phyloP scores from a whole-genome alignment of 2,113 vertebrate species.

The Oncorhynchus tshawytscha region DNA sequence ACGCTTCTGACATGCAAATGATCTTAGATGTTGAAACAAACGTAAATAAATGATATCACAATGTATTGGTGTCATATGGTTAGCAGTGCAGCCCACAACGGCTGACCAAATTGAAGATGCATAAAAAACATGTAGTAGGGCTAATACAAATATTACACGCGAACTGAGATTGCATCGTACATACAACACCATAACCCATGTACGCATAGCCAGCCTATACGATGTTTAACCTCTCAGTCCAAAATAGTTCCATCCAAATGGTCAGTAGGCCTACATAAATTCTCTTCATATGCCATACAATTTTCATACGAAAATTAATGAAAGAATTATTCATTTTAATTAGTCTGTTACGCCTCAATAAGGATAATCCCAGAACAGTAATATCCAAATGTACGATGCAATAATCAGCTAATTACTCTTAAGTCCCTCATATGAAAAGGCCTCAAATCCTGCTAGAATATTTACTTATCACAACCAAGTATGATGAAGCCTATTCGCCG shows the following conservation, averaged over 20 bases:
- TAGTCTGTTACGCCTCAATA: constrained; percentile 53
- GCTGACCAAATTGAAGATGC: constrained; percentile 43
- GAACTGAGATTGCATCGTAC: constrained; percentile 35
- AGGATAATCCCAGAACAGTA: constrained; percentile 69
- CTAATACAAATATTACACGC: constrained; percentile 56
- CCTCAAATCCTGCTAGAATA: constrained; percentile 67
- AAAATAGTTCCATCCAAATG: constrained; percentile 24
- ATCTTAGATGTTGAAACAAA: constrained; percentile 61
- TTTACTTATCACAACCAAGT: constrained; percentile 57
- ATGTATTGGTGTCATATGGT: constrained; percentile 64
- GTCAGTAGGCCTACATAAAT: constrained; percentile 47
- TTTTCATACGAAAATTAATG: constrained; percentile 59
- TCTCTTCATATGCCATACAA: constrained; percentile 35
- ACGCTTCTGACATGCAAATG: constrained; percentile 69
- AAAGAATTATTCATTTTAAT: constrained; percentile 68
- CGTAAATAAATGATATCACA: constrained; percentile 69
- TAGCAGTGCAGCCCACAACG: constrained; percentile 62
- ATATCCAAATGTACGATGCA: constrained; percentile 72
- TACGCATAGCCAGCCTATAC: constrained; percentile 27
- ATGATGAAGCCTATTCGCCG: constrained; percentile 47
- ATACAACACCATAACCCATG: constrained; percentile 46
- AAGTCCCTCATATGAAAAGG: constrained; percentile 66
- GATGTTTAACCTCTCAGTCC: constrained; percentile 41
- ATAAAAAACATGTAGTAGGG: constrained; percentile 10
- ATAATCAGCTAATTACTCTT: constrained; percentile 65